Conservation (phyloP, 92 coral and sea anemone species). For the Desmophyllum pertusum region DNA sequence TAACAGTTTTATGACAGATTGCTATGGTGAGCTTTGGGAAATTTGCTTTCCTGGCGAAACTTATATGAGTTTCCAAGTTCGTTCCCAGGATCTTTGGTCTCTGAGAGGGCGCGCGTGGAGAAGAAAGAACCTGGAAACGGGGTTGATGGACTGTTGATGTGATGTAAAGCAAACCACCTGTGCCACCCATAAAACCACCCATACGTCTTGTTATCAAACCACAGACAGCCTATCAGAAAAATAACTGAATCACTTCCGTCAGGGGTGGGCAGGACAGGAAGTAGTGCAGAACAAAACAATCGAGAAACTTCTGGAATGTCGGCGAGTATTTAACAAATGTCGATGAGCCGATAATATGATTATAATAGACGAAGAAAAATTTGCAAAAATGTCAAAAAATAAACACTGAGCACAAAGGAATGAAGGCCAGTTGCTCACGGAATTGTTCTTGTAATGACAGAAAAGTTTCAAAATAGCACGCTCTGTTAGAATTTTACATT, state of each 20-base stretch:
- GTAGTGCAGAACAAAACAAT: background rate
- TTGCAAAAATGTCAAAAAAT: slow-evolving; percentile 3
- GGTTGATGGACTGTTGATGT: too few species aligned
- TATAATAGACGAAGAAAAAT: background rate
- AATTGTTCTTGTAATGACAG: background rate
- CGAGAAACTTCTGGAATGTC: slow-evolving; percentile 17
- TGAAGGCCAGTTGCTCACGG: slow-evolving; percentile 18
- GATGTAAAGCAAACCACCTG: too few species aligned
- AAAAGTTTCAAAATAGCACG: background rate
- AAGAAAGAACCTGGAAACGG: too few species aligned
- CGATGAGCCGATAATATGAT: slow-evolving; percentile 17
- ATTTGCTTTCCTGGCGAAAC: too few species aligned
- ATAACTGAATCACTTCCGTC: background rate
- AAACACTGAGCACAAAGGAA: background rate
- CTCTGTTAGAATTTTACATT: background rate
- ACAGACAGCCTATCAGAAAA: background rate
- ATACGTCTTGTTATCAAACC: background rate
- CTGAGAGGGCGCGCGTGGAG: too few species aligned
- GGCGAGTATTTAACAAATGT: slow-evolving; percentile 36
- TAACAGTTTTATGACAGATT: too few species aligned
- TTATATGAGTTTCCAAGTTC: too few species aligned
- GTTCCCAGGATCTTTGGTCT: too few species aligned
- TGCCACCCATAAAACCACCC: background rate
- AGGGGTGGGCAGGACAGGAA: background rate
- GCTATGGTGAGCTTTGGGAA: too few species aligned